Base-by-base conservation (phyloP, 2,797 vertebrate genomes). In the Siniperca obscura region DNA sequence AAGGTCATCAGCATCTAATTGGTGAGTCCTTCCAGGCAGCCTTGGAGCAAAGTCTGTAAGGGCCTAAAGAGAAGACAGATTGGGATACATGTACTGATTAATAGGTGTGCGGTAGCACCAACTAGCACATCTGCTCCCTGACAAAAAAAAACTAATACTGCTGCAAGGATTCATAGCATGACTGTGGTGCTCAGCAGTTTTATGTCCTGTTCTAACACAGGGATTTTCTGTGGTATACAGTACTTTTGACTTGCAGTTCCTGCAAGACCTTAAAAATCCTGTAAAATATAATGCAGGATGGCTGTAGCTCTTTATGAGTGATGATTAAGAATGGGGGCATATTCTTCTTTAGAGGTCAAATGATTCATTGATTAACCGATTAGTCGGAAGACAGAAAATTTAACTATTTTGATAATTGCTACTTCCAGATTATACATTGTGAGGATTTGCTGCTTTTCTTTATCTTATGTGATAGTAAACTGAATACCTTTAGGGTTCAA, bases 61-160 rank as follows among this genome's bases (percentile, higher is more conserved):
- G 44, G 48, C 30, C 12, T 36, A 44, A 36, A 66, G 42, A 78
- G 62, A 68, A 50, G 27, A 53, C 67, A 71, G 60, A 72, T 27
- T 48, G n/a, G 72, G 57, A 68, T 36, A 36, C 6, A 77, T 57
- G 70, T 46, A 25, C 38, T 79, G 85, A 90, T 65, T 80, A 82
- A 74, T 74, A 53, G 3, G 22, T 56, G 36, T 11, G 46, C 59
- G 56, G 27, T 8, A 34, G 55, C 64, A 78, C n/a, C 46, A 50
- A 81, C 69, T 19, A 19, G 69, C 67, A 83, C 81, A 88, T 84
- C 85, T 89, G 84, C 74, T 89, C 65, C 69, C 68, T 75, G 38
- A 78, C 40, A 27, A 42, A 52, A 70, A 53, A 65, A 5, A 22
- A 44, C 2, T 7, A 53, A 72, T 27, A 44, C 22, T 71, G 64